Base-by-base conservation (phyloP, 2,888 invertebrate genomes). In the Acanthosepion lycidas region DNA sequence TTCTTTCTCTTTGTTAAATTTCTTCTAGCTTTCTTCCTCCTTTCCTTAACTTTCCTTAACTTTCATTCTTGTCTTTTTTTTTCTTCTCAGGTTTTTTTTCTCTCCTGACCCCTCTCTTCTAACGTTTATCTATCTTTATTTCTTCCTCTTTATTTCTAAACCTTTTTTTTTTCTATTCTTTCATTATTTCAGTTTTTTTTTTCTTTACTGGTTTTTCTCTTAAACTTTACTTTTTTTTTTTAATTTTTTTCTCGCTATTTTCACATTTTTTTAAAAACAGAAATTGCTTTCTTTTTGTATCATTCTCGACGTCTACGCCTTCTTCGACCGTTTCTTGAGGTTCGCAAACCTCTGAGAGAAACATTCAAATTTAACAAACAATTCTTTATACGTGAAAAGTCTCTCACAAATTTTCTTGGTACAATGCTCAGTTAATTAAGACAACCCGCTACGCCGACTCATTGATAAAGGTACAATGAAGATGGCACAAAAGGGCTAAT, bases 281-380 rank as follows among this genome's bases (percentile, higher is more conserved):
- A 15, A 18, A 15, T 26, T 28, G 1, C 64, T 59, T 6, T 28
- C 64, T 26, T 5, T 64, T 26, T 64, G 26, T 64, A 23, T 64
- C 64, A 6, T 15, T n/a, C 78, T 78, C 28, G 28, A 28, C 1
- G 8, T n/a, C n/a, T 78, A 12, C 8, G 28, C 1, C 78, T 28
- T 8, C 28, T 28, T n/a, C 8, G 1, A n/a, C 78, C n/a, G 1
- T 28, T 78, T 78, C 78, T 78, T 28, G n/a, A n/a, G n/a, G 12
- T 78, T 78, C 28, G 6, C 9, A 78, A 78, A 78, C 28, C 78
- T 78, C 78, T 28, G 28, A 28, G 6, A 78, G 78, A 78, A 78
- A 78, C n/a, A 78, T 78, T 78, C 78, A 78, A 78, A 78, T 78
- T 78, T 78, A 78, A 78, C 78, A 78, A 78, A 78, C 78, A 78